phyloP scores from a whole-genome alignment of 2,888 invertebrate species.

The Tigriopus californicus region DNA sequence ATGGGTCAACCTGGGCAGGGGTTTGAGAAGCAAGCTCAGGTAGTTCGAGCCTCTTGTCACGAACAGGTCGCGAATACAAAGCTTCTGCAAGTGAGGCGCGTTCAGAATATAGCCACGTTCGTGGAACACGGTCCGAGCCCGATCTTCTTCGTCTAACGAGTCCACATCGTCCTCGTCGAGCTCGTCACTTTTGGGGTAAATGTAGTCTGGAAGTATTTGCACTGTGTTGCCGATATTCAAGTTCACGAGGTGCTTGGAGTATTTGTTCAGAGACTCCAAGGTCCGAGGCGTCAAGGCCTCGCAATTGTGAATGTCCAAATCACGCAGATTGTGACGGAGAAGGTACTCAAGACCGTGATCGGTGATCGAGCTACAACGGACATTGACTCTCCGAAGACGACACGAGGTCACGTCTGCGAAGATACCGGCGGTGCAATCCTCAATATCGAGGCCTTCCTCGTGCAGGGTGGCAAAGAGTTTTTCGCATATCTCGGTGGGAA shows the following conservation, averaged over 20 bases:
- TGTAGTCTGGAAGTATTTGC: slow-evolving; percentile 35
- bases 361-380: slow-evolving; percentile 50
- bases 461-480: slow-evolving; percentile 35
- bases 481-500: slow-evolving; percentile 54
- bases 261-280: slow-evolving; percentile 44
- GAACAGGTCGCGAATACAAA: slow-evolving; percentile 36
- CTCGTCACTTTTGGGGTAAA: slow-evolving; percentile 18
- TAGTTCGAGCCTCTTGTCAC: slow-evolving; percentile 23
- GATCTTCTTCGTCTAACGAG: slow-evolving; percentile 5
- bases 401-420: slow-evolving; percentile 48
- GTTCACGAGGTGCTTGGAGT: slow-evolving; percentile 46
- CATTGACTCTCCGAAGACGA: slow-evolving; percentile 44
- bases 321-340: slow-evolving; percentile 48
- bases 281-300: slow-evolving; percentile 42
- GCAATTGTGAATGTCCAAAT: slow-evolving; percentile 56
- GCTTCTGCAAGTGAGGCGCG: slow-evolving; percentile 38
- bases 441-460: slow-evolving; percentile 32
- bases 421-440: slow-evolving; percentile 47
- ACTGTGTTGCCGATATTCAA: slow-evolving; percentile 50
- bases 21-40: slow-evolving; percentile 37
- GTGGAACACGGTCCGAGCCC: slow-evolving; percentile 18
- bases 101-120: slow-evolving; percentile 28
- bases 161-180: slow-evolving; percentile 23
- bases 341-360: slow-evolving; percentile 49
- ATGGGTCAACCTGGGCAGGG: slow-evolving; percentile 41